Conservation (phyloP, 2,113 vertebrate species). For the Parus major region DNA sequence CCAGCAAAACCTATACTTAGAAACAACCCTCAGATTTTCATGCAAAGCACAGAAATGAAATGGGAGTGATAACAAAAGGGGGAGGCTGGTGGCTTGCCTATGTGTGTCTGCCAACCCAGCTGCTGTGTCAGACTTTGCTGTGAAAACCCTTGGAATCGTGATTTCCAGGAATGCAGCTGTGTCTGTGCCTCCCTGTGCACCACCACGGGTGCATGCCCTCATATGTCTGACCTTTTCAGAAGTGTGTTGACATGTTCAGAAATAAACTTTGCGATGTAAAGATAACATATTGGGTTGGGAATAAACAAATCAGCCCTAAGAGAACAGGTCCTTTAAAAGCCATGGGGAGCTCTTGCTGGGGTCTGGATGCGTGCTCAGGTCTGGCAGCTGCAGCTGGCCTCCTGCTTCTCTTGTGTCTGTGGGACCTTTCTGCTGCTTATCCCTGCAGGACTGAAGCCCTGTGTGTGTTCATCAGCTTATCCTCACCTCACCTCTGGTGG, state of each 20-base stretch:
- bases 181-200: neutral
- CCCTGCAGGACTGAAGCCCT: neutral
- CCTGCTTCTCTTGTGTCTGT: neutral
- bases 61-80: neutral
- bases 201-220: neutral
- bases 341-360: neutral
- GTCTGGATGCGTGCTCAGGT: neutral
- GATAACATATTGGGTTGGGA: constrained; percentile 52
- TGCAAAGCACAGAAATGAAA: constrained; percentile 11
- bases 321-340: constrained; percentile 53
- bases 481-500: neutral
- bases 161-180: constrained; percentile 35
- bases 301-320: constrained; percentile 27
- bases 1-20: constrained; percentile 36
- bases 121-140: neutral
- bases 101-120: neutral
- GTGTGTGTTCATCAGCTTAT: neutral
- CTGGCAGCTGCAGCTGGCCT: neutral
- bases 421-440: neutral
- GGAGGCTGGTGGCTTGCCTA: neutral
- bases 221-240: constrained; percentile 76
- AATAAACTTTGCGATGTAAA: constrained; percentile 72
- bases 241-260: constrained; percentile 73
- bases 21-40: constrained; percentile 16
- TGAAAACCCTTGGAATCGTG: neutral